Base-by-base conservation (phyloP, 2,888 invertebrate species). In the Lithophane leautieri region DNA sequence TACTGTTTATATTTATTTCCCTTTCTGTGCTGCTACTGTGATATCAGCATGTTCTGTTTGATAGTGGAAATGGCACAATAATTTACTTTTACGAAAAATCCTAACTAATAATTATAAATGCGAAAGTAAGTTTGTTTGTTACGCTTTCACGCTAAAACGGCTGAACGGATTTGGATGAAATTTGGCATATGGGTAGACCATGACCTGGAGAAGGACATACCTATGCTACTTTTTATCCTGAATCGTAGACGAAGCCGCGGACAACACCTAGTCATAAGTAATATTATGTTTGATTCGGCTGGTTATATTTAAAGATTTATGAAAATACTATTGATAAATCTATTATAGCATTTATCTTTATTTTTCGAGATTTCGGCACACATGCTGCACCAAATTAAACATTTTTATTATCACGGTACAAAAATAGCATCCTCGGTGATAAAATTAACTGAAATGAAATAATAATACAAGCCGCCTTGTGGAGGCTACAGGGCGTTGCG, bases 41-140 rank as follows among this genome's bases (percentile, higher is more conserved):
- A 65, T 76, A 84, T 81, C 84, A 54, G 68, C 40, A 22, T 65
- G 65, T 25, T 58, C 63, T 66, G 58, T 56, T 61, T 70, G 84
- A 84, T 84, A 81, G 54, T 67, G 81, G 25, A 82, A 76, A 76
- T 72, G 72, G 72, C 54, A 76, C 76, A 80, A 70, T 54, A 54
- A 60, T 42, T 44, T 42, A 56, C 34, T 73, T 73, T 81, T 68
- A 78, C 44, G 14, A 19, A 34, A 67, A 78, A 65, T 79, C 34
- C 34, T 34, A 34, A 34, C 34, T 34, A 34, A 34, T 6, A 34
- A 4, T 34, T 34, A 34, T 34, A 34, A 34, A 34, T 34, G 34
- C 34, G 34, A 34, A 34, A 34, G 34, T 34, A 4, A 34, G 34
- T 34, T 34, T 34, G 34, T 34, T 34, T 34, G 34, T 4, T 34